Evolutionary conservation across 2,113 vertebrate species (phyloP).

Genomic region (Gadus chalcogrammus): DNA sequence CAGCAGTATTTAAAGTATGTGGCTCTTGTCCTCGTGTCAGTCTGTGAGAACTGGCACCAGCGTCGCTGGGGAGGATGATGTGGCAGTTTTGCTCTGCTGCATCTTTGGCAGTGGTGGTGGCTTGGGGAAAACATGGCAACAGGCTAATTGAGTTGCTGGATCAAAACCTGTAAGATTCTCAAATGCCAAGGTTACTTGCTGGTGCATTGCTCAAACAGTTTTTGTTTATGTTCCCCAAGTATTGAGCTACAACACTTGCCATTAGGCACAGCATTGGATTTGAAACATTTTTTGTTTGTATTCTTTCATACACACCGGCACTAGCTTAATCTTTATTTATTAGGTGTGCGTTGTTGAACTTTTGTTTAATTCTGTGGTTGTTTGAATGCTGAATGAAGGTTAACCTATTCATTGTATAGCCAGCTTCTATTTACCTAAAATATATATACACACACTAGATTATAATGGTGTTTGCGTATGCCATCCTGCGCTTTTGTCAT

Average conservation of each 20-base stretch:
- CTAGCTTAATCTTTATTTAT: no score
- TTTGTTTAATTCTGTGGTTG: no score
- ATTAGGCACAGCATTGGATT: background rate
- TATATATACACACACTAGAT: no score
- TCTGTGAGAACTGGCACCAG: constrained; percentile 37
- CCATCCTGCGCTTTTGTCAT: background rate
- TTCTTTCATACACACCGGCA: no score
- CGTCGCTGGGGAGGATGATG: constrained; percentile 63
- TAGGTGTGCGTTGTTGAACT: no score
- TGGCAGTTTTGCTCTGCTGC: constrained; percentile 64
- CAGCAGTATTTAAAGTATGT: constrained; percentile 21
- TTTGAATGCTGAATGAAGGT: no score
- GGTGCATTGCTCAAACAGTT: constrained; percentile 2
- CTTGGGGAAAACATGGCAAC: constrained; percentile 13
- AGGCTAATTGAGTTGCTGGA: background rate
- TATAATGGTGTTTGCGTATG: no score
- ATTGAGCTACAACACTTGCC: background rate
- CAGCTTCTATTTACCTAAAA: no score
- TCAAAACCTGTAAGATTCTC: no score
- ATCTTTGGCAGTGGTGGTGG: constrained; percentile 29
- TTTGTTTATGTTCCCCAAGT: background rate
- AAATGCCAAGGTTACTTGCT: no score
- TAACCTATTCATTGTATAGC: no score
- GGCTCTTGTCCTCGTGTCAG: constrained; percentile 14
- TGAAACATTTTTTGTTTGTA: no score